Evolutionary conservation across 2,888 invertebrate genomes (phyloP).

Genomic region (Nemoura dubitans): DNA sequence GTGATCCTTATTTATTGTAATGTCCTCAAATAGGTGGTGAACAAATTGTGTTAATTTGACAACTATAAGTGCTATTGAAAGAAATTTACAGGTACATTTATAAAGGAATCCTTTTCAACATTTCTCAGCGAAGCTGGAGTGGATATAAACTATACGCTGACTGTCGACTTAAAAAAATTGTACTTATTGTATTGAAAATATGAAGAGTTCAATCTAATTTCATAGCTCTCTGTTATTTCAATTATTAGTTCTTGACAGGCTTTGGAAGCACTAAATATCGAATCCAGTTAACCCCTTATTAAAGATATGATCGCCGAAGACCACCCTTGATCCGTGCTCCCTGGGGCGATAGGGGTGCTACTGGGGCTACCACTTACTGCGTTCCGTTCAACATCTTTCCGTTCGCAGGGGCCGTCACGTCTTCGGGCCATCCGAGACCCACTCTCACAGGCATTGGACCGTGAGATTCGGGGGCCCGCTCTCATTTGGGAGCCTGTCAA

Average conservation of each 20-base stretch:
- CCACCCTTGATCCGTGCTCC: constrained; percentile 2
- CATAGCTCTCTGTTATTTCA: background rate
- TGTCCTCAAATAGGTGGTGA: background rate
- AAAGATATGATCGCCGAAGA: constrained; percentile 13
- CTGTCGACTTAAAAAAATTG: too few relatives aligned
- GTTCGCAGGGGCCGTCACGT: too few relatives aligned
- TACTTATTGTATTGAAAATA: too few relatives aligned
- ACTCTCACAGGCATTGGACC: background rate
- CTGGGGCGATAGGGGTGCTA: constrained; percentile 20
- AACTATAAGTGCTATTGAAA: background rate
- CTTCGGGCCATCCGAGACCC: background rate
- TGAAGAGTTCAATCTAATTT: background rate
- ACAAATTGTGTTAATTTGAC: background rate
- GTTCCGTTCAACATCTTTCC: background rate
- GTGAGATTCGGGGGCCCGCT: background rate
- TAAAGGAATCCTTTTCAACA: background rate
- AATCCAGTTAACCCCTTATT: constrained; percentile 27
- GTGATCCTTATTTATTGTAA: background rate
- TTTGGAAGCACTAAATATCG: background rate
- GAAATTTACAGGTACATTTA: background rate
- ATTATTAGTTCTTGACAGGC: background rate
- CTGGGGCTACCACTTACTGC: background rate
- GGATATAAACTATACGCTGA: background rate
- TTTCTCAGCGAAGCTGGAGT: background rate
- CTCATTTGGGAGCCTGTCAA: background rate